Evolutionary conservation across 2,888 invertebrate genomes (phyloP), one percentile per base, ranked within the genome.

Genomic region (Drosophila affinis): DNA sequence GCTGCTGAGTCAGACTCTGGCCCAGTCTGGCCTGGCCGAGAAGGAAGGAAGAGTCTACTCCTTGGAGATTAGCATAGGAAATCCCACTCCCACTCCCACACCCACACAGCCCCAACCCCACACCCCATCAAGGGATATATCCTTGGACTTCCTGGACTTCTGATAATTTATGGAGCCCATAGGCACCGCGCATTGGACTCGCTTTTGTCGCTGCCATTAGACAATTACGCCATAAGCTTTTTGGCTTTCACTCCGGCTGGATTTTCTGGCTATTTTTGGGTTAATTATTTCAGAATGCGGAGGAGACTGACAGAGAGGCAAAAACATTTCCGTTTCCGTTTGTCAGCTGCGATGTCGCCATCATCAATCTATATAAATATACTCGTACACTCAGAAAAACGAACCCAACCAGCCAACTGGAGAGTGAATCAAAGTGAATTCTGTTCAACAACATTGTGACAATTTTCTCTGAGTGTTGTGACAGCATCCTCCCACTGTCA

Each of bases 211-310:
- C 74, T 57, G 67, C 83, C 76, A 83, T 69, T 82, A 76, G 86
- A 78, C 83, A 77, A 81, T 82, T 82, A 69, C 86, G 78, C 73
- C 73, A 76, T 78, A 70, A 78, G 83, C 83, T 82, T 78, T 81
- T 72, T n/a, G 80, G 76, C 73, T 62, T 58, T 24, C 61, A 62
- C 48, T 49, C 39, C 58, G 64, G 56, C 39, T 6, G 12, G 39
- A 39, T n/a, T 62, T 70, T 62, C 70, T 61, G 68, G 65, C 56
- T 55, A 67, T 59, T 59, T 70, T 14, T 44, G 80, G 72, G 77
- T 75, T 84, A 84, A 84, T 84, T 84, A 84, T 80, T 84, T 82
- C 86, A 59, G 78, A 84, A 84, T 84, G 29, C 3, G 9, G 29
- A 29, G 29, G 29, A 7, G 29, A 29, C 29, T 29, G 84, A 71